Evolutionary conservation across 92 coral and sea anemone genomes (phyloP).

Genomic region (Diadumene lineata): DNA sequence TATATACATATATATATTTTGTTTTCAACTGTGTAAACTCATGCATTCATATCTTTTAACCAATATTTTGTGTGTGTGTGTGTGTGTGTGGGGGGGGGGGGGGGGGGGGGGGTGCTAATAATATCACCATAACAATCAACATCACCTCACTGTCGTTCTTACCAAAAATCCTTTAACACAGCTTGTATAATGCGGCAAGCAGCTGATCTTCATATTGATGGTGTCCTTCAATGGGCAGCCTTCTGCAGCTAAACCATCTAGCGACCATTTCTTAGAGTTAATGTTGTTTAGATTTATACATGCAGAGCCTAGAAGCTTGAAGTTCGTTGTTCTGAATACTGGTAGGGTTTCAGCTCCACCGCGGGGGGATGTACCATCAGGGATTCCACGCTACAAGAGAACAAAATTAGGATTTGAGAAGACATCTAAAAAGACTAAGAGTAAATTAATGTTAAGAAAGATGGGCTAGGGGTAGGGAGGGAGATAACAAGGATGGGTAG

Average conservation of each 20-base stretch:
- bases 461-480: no score
- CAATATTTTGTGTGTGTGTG: no score
- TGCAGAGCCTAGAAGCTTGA: conserved; percentile 67
- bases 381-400: conserved; percentile 56
- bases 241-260: conserved; percentile 75
- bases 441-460: no score
- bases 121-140: neutral
- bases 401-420: neutral
- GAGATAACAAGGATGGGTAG: no score
- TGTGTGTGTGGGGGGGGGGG: no score
- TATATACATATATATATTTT: no score
- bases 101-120: no score
- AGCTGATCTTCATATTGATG: conserved; percentile 62
- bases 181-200: conserved; percentile 75
- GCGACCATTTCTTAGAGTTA: conserved; percentile 62
- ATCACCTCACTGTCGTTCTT: conserved; percentile 6
- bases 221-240: conserved; percentile 66
- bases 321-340: conserved; percentile 91
- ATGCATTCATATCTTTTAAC: no score
- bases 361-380: conserved; percentile 67
- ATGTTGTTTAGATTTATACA: conserved; percentile 60
- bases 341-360: conserved; percentile 57
- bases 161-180: conserved; percentile 95
- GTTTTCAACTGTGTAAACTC: no score
- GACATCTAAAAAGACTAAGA: no score